phyloP scores from a whole-genome alignment of 1,140 invertebrate genomes.

The Ceratina japonica region DNA sequence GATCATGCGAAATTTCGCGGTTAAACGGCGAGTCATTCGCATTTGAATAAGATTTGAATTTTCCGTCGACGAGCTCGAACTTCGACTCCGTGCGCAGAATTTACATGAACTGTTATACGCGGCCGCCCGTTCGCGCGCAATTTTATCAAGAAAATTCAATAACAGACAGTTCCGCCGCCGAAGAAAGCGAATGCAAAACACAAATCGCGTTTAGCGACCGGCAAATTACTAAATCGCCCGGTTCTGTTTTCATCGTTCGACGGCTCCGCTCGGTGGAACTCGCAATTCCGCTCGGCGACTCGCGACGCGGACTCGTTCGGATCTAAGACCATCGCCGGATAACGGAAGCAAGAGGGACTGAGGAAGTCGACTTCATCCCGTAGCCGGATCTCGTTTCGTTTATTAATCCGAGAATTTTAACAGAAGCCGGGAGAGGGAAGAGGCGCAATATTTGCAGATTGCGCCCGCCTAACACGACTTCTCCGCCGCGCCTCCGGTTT shows the following conservation, averaged over 20 bases:
- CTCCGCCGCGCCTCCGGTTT: conserved; percentile 7
- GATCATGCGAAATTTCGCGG: conserved; percentile 25
- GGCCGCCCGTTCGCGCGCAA: not conserved
- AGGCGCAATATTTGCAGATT: conserved; percentile 41
- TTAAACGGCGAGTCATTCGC: conserved; percentile 6
- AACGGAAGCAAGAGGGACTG: not conserved
- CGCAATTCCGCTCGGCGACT: not conserved
- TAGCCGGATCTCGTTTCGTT: conserved; percentile 8
- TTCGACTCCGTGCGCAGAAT: not conserved
- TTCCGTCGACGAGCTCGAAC: not conserved
- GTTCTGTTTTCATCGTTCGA: not conserved
- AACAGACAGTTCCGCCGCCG: not conserved
- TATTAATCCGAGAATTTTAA: conserved; percentile 42
- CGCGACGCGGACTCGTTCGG: not conserved
- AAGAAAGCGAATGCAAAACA: not conserved
- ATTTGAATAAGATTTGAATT: conserved; percentile 54
- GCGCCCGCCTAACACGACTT: conserved; percentile 12
- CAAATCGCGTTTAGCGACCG: too few relatives aligned
- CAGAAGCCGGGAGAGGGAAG: conserved; percentile 3
- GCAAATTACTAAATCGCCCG: not conserved
- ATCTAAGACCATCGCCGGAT: not conserved
- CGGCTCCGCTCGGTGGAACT: too few relatives aligned
- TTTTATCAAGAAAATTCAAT: conserved; percentile 19
- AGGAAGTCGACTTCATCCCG: not conserved
- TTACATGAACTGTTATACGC: not conserved